Base-by-base conservation (phyloP, 37 sponge, comb jelly and placozoan genomes). In the Axinella damicornis region DNA sequence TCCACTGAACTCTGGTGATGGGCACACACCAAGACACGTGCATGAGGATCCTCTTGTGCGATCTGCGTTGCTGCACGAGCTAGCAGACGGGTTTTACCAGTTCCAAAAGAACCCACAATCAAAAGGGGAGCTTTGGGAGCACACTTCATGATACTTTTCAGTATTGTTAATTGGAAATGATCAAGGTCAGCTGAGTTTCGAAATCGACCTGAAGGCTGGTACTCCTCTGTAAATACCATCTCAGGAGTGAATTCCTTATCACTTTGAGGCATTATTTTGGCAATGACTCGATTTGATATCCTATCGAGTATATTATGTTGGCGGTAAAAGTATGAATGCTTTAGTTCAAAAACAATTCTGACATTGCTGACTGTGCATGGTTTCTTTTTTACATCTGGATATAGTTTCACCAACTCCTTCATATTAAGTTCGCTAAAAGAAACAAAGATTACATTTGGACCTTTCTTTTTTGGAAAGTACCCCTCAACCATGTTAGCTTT, bases 1-100 rank as follows among this genome's bases (percentile, higher is more conserved):
- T 94, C 83, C 27, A 84, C 94, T 19, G 94, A 65, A 17, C 67
- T 63, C 27, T 89, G 79, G 32, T 94, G 90, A 57, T 94, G 94
- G 77, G 94, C 84, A 79, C 80, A 84, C 9, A 94, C 53, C 14
- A 94, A 81, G 16, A 94, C 74, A 27, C 78, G 34, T 41, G 70
- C 72, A 19, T 70, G 41, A 38, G 11, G 27, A 36, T 28, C 28
- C 35, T 57, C 35, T 65, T 79, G 55, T 22, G 31, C 21, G 19
- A 55, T 78, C 32, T 40, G 24, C 68, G 31, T 66, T 20, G 80
- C 69, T 46, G 80, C 65, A 40, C 68, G 65, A 52, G 83, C 73
- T 25, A 83, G 34, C 33, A 83, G 53, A 16, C 65, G 56, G 18
- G 83, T 83, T 55, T 83, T 83, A 0, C 83, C 83, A 73, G 83